Evolutionary conservation across 2,888 invertebrate genomes (phyloP), one percentile per base, ranked within the genome.

Genomic region (Cosmia trapezina): DNA sequence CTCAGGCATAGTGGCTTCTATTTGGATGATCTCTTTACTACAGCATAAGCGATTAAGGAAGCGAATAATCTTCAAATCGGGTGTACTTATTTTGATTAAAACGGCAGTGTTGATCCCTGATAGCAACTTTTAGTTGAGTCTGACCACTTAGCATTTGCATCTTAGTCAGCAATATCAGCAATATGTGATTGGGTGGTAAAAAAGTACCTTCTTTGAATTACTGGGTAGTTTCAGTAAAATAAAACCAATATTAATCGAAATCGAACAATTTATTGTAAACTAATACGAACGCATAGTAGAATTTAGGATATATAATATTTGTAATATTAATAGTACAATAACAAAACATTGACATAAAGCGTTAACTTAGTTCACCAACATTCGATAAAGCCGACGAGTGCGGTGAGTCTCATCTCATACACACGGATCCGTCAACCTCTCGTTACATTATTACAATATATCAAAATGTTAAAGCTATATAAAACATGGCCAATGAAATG

Each of bases 221-320:
- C 28, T 28, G 28, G 28, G 3, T 28, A 28, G 28, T 28, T 28
- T 28, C 28, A 28, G 28, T 28, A 28, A 28, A 86, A 75, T 81
- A 68, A 79, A 81, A 82, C 65, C 4, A 60, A 62, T 0, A 62
- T 67, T 53, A 84, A 82, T 86, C 91, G 93, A 93, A 93, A 92
- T 94, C 86, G 95, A 96, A 96, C 95, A 94, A 93, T 96, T 96
- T 95, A 95, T 94, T 95, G 93, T 93, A 94, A 95, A 96, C 94
- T 95, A 94, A 96, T 95, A 94, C 93, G 92, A 96, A 96, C 95
- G 94, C 92, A 95, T 94, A 94, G 94, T 96, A 96, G 93, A 96
- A 95, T 96, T 96, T 95, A 93, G 92, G 94, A 96, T 96, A 95
- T 93, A 96, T 95, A 94, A 96, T 95, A 94, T 94, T 95, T 93